Evolutionary conservation across 2,113 vertebrate species (phyloP).

Genomic region (Toxotes jaculatrix): DNA sequence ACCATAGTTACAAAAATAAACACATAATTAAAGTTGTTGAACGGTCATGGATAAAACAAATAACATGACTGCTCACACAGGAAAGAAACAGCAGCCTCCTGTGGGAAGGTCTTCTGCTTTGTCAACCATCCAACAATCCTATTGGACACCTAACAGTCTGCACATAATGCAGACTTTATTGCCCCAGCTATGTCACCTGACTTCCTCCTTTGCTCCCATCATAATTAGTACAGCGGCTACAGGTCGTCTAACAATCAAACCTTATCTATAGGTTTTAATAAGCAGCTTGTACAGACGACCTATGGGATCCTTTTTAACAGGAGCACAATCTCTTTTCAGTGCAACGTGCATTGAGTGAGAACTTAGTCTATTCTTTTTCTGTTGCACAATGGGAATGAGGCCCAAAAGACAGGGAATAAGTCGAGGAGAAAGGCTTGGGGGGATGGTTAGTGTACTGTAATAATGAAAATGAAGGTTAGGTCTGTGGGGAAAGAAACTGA

Average conservation of each 20-base stretch:
- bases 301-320: background rate
- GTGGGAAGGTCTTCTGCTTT: background rate
- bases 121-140: background rate
- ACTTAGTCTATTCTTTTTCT: background rate
- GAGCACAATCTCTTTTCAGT: background rate
- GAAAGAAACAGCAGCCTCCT: too few species aligned
- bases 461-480: slow-evolving; percentile 13
- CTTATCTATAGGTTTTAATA: background rate
- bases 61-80: too few species aligned
- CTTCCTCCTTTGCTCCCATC: background rate
- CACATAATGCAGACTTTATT: background rate
- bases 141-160: too few species aligned
- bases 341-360: background rate
- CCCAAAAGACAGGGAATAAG: background rate
- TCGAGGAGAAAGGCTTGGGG: background rate
- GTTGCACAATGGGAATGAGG: slow-evolving; percentile 5
- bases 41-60: too few species aligned
- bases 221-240: background rate
- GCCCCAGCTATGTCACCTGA: background rate
- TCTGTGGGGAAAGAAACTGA: background rate
- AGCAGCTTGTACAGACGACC: background rate
- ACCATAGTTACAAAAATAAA: too few species aligned
- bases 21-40: too few species aligned
- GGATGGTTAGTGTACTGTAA: background rate
- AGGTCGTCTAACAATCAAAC: background rate